Conservation (phyloP, 2,113 vertebrate genomes). For the Montifringilla adamsi region DNA sequence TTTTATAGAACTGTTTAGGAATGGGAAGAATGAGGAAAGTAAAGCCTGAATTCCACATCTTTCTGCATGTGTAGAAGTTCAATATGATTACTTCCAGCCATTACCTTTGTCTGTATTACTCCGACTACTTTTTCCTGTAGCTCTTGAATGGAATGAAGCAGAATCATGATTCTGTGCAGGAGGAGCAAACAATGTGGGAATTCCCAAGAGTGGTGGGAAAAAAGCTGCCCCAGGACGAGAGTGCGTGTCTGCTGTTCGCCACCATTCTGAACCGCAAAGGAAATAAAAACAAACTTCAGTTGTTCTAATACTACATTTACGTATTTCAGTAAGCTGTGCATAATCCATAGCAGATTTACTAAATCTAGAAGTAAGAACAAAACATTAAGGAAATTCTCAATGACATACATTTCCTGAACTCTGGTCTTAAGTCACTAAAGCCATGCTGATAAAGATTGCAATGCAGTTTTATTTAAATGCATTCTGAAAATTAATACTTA, state of each 20-base stretch:
- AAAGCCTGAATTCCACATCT: neutral
- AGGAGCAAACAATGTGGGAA: conserved; percentile 85
- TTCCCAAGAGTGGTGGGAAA: conserved; percentile 85
- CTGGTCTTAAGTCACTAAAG: neutral
- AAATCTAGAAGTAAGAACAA: neutral
- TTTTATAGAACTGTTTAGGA: neutral
- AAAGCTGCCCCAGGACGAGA: conserved; percentile 79
- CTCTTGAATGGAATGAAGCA: conserved; percentile 75
- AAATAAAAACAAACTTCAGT: conserved; percentile 15
- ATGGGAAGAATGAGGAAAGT: neutral
- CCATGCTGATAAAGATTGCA: neutral
- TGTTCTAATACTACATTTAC: neutral
- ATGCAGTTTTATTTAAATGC: neutral
- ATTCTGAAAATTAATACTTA: neutral
- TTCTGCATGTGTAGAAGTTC: neutral
- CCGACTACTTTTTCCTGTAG: conserved; percentile 83
- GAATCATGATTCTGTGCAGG: conserved; percentile 80
- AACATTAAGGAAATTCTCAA: neutral
- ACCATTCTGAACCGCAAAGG: conserved; percentile 83
- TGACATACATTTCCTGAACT: neutral
- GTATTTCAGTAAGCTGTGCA: neutral
- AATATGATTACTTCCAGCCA: neutral
- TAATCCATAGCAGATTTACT: neutral
- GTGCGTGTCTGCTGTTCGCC: conserved; percentile 81
- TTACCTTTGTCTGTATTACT: conserved; percentile 86